A percentile compares a stretch with the other conserved stretches of the same genome.
Conservation (phyloP, 2,113 vertebrate genomes). For the Turnix velox region DNA sequence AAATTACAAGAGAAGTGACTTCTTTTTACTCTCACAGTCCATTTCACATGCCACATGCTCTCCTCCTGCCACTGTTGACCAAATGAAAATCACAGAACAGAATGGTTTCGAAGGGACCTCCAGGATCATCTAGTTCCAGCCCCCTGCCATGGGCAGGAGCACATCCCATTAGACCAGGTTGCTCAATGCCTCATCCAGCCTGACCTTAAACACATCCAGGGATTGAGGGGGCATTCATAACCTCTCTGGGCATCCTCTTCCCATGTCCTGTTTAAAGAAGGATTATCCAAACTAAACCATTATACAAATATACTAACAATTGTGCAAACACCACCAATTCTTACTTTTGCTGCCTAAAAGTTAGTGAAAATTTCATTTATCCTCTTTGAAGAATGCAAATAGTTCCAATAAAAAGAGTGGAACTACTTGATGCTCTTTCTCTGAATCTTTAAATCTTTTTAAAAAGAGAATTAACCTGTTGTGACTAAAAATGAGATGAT, state of each 20-base stretch:
- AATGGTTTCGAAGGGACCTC: too few species aligned
- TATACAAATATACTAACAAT: not conserved
- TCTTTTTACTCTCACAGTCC: not conserved
- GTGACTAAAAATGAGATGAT: not conserved
- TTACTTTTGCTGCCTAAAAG: not conserved
- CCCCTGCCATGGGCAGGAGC: too few species aligned
- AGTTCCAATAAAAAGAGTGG: not conserved
- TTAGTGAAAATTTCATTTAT: not conserved
- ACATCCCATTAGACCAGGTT: too few species aligned
- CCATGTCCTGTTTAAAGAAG: not conserved
- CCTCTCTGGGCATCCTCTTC: too few species aligned
- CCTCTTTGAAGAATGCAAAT: not conserved
- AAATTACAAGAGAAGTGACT: not conserved
- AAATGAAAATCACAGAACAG: too few species aligned
- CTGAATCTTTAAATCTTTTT: not conserved
- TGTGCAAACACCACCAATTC: not conserved
- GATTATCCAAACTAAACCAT: not conserved
- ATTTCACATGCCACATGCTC: not conserved
- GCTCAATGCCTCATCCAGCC: too few species aligned
- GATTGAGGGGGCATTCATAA: too few species aligned
- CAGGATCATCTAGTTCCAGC: too few species aligned
- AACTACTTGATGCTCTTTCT: not conserved
- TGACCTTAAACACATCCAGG: too few species aligned
- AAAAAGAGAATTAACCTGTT: not conserved
- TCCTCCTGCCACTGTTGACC: not conserved